Percentiles rank a stretch among this genome's conserved stretches.
phyloP scores from a whole-genome alignment of 1,140 invertebrate species.

The Pachypeltis micranthus region DNA sequence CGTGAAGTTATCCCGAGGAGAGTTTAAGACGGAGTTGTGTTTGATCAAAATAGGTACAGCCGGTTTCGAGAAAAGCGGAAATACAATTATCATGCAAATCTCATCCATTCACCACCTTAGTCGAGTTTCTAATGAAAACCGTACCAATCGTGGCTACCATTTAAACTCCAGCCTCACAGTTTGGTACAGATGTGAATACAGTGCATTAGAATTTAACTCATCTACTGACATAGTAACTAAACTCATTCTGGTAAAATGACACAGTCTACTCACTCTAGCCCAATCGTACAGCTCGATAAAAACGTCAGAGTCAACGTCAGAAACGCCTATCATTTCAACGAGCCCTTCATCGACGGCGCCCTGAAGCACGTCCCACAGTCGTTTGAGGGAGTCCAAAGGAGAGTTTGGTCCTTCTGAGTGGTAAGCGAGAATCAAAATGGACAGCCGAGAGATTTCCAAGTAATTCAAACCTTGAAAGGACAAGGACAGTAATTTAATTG shows the following conservation, averaged over 20 bases:
- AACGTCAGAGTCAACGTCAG: slow-evolving; percentile 71
- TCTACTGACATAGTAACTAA: too few relatives aligned
- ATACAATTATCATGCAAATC: too few relatives aligned
- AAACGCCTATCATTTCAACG: slow-evolving; percentile 67
- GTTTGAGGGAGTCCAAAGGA: slow-evolving; percentile 48
- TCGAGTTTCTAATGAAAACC: too few relatives aligned
- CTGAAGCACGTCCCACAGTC: slow-evolving; percentile 61
- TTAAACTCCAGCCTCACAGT: too few relatives aligned
- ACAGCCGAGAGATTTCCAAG: neutral
- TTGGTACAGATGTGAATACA: too few relatives aligned
- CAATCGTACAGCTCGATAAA: slow-evolving; percentile 65
- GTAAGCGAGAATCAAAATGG: neutral
- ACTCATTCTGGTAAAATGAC: neutral
- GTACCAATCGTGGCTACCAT: too few relatives aligned
- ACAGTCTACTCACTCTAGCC: slow-evolving; percentile 44
- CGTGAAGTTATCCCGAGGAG: too few relatives aligned
- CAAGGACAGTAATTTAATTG: neutral
- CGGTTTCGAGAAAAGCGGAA: too few relatives aligned
- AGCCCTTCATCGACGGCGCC: slow-evolving; percentile 49
- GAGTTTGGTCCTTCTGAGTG: slow-evolving; percentile 39
- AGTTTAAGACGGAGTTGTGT: too few relatives aligned
- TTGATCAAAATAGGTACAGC: too few relatives aligned
- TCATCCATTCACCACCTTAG: too few relatives aligned
- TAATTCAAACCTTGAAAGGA: slow-evolving; percentile 2
- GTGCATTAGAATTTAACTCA: too few relatives aligned